Base-by-base conservation (phyloP, 2,797 vertebrate genomes). In the Gobionotothen gibberifrons region DNA sequence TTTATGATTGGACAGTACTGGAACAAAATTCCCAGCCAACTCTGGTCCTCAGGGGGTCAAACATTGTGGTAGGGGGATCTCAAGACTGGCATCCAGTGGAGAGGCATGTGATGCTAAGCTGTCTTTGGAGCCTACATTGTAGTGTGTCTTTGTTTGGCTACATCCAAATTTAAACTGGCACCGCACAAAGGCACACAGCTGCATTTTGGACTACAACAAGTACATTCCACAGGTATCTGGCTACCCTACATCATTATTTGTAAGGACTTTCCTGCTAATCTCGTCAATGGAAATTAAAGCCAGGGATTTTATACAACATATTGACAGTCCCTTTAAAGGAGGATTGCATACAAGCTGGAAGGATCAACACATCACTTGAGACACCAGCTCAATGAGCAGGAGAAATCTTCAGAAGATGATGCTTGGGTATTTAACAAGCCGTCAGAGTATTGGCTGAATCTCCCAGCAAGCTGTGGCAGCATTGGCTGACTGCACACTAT, bases 401-500 rank as follows among this genome's bases (percentile, higher is more conserved):
- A 22, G 5, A 40, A 73, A 22, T n/a, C 32, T 51, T 54, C 44
- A 71, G 74, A 73, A 59, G 68, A 74, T 51, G 70, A 59, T 2
- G 69, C 76, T 72, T 73, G 85, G 85, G 75, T 59, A 59, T 81
- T 85, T 81, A 88, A 78, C 74, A 82, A 84, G 77, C 82, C 84
- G 85, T 81, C 81, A 54, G 74, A 68, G 69, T 69, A 81, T 85
- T 86, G 85, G 87, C 83, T 59, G 78, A 62, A 54, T 68, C 55
- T 69, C 12, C n/a, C 40, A 70, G 61, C 79, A 88, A 79, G 87
- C 85, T 82, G 83, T 53, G 47, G 79, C 67, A 65, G 60, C 74
- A 82, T 83, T 86, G 87, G 91, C 88, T 81, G 87, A 82, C 76
- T 36, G 32, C 73, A 64, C 88, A 53, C 76, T 61, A 61, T 78